Conservation (phyloP, 2,797 vertebrate genomes). For the Gadopsis marmoratus region DNA sequence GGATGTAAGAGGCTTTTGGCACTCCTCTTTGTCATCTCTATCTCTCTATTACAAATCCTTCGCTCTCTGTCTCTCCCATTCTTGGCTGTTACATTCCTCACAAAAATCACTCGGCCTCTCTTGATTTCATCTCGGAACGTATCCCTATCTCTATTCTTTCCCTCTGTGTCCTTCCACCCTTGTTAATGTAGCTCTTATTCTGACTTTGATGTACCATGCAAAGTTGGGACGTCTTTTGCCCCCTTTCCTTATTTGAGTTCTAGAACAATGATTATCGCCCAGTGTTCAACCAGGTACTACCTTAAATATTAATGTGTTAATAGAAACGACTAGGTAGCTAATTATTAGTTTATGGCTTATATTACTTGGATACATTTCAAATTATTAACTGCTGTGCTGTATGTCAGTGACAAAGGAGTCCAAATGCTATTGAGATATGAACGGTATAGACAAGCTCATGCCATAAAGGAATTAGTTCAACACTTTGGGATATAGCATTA, state of each 20-base stretch:
- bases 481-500: too few relatives aligned
- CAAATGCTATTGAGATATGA: neutral
- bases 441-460: too few relatives aligned
- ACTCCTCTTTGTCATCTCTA: slow-evolving; percentile 75
- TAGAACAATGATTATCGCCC: neutral
- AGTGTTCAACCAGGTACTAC: neutral
- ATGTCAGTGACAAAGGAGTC: slow-evolving; percentile 7
- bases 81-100: slow-evolving; percentile 50
- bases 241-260: neutral
- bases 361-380: too few relatives aligned
- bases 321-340: neutral
- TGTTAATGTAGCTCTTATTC: slow-evolving; percentile 10
- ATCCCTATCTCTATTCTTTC: slow-evolving; percentile 37
- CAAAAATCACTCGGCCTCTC: slow-evolving; percentile 34
- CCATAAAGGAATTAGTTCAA: too few relatives aligned
- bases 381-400: neutral
- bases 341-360: neutral
- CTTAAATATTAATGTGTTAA: neutral
- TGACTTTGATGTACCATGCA: neutral
- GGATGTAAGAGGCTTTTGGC: slow-evolving; percentile 78
- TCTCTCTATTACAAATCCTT: slow-evolving; percentile 74
- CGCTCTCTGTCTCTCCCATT: slow-evolving; percentile 39
- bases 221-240: neutral
- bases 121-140: slow-evolving; percentile 50
- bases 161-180: slow-evolving; percentile 18